phyloP scores from a whole-genome alignment of 2,888 invertebrate genomes.

The Spicauda simplicius region DNA sequence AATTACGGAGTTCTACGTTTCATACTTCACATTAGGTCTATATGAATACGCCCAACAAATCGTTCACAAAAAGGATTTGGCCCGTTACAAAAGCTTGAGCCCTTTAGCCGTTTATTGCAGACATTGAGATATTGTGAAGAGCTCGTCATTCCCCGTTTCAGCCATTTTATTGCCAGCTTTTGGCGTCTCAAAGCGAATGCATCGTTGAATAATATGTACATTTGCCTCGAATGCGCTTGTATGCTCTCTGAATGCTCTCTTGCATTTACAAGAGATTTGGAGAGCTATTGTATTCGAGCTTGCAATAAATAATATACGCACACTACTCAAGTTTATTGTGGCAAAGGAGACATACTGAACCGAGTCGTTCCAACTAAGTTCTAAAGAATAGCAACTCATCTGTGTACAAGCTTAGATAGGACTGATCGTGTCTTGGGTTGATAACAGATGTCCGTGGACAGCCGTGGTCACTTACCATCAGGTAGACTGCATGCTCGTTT shows the following conservation, averaged over 20 bases:
- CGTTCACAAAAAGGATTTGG: conserved; percentile 3
- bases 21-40: no score
- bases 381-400: no score
- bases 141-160: neutral
- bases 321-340: no score
- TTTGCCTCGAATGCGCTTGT: neutral
- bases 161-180: conserved; percentile 8
- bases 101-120: neutral
- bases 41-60: conserved; percentile 5
- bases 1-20: no score
- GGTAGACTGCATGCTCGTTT: no score
- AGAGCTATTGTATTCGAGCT: neutral
- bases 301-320: no score
- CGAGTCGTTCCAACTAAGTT: no score
- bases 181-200: conserved; percentile 7
- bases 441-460: no score
- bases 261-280: conserved; percentile 3
- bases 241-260: neutral
- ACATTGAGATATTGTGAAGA: neutral
- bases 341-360: no score
- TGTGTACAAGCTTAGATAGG: no score
- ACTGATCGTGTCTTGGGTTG: no score
- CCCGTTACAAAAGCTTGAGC: neutral
- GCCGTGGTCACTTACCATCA: no score
- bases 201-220: conserved; percentile 6